Base-by-base conservation (phyloP, 2,888 invertebrate genomes). In the Drosophila eohydei region DNA sequence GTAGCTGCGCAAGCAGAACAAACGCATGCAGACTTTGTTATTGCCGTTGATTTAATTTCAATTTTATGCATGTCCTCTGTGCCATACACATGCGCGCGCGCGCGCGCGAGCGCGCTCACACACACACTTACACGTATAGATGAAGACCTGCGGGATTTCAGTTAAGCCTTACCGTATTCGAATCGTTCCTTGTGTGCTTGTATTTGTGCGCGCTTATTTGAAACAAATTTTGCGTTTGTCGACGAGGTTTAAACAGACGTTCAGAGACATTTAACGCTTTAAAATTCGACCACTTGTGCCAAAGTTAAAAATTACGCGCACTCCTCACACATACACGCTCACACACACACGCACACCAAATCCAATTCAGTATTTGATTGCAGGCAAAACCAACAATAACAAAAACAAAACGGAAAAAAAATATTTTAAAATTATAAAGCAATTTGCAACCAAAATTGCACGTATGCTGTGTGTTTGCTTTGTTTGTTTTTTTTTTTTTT, bases 1-100 rank as follows among this genome's bases (percentile, higher is more conserved):
- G 72, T 75, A 81, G 88, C 82, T 82, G 84, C 87, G 82, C 84
- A 81, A 84, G 67, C 77, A 74, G 80, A 78, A 69, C 50, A 36
- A 78, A 52, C 64, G 51, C 55, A 71, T 46, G 54, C 74, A 72
- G 62, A 73, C 74, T 80, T 67, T 77, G 78, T 78, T 77, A 65
- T 78, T 74, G 78, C 54, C 75, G 67, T 75, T 55, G 54, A 48
- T 60, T 61, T 74, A 12, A 38, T 48, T 46, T 16, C 32, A 51
- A 38, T 68, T 69, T 26, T 48, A 38, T 52, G 54, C 40, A 58
- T 61, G 74, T 74, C 71, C 65, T 76, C 60, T 73, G 59, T 40
- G 28, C 32, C 28, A 46, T 12, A 38, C 46, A 43, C 41, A 21
- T 21, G 21, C 21, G 21, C 21, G 21, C 21, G 21, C 21, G 21